Base-by-base conservation (phyloP, 2,888 invertebrate genomes). In the Andrena marginata region DNA sequence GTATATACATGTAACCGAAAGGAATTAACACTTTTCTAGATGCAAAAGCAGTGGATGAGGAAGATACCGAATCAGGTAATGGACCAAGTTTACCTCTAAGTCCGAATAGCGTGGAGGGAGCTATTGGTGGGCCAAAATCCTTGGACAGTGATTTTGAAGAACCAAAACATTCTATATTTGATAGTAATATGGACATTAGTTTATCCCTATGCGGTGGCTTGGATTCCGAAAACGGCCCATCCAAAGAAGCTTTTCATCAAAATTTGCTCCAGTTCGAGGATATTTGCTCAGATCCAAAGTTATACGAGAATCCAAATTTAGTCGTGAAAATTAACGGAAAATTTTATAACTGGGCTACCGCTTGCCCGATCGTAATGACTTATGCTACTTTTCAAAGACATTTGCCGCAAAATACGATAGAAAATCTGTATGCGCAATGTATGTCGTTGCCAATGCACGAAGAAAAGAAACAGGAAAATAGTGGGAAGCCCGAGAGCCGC, bases 21-120 rank as follows among this genome's bases (percentile, higher is more conserved):
- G 4, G 42, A 42, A 23, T 60, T 23, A 48, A 63, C 60, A 13
- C 71, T 29, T 16, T 74, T 87, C 1, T 76, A 93, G 93, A 91
- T 73, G 88, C 85, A 70, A 93, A 93, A 89, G 78, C 95, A 68
- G 95, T 95, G 82, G 96, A 97, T 82, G 98, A 99, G 89, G 98
- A 98, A 94, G 99, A 99, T 95, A 97, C 97, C 87, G 99, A 99
- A 95, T 99, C 99, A 82, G 99, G 99, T 85, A 98, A 98, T 94
- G 99, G 99, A 59, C 98, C 98, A 54, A 99, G 99, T 70, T 95
- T 99, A 89, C 98, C 99, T 8, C 98, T 99, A 93, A 99, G 99
- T 67, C 98, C 98, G 23, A 97, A 97, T 91, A 98, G 98, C 83
- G 96, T 97, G 78, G 98, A 98, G 89, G 97, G 97, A 29, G 97